Conservation (phyloP, 2,113 vertebrate species). For the Turnix velox region DNA sequence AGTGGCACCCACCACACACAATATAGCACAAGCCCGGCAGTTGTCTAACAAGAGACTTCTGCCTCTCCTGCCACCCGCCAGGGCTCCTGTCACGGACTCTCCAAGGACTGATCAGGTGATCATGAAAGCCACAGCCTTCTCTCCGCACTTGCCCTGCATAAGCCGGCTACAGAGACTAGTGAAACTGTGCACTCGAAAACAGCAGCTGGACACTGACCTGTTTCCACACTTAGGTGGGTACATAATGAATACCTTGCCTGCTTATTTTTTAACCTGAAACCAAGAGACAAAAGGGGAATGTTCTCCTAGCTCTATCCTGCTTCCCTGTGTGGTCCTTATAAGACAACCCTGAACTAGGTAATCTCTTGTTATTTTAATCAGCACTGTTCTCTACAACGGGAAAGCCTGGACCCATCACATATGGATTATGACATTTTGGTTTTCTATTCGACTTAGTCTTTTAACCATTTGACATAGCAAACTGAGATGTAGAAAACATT, state of each 20-base stretch:
- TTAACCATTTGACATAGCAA: neutral
- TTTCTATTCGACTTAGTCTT: neutral
- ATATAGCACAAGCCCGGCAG: conserved; percentile 83
- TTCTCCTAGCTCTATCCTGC: neutral
- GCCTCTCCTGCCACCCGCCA: conserved; percentile 74
- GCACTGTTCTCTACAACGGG: neutral
- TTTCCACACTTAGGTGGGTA: conserved; percentile 94
- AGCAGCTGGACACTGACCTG: conserved; percentile 88
- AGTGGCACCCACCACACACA: conserved; percentile 80
- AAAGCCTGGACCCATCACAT: neutral
- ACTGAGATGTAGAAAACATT: neutral
- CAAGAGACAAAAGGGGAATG: neutral
- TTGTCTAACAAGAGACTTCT: conserved; percentile 83
- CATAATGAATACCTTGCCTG: neutral
- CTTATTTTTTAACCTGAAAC: neutral
- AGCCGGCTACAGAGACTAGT: conserved; percentile 93
- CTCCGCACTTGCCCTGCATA: conserved; percentile 86
- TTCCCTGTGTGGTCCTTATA: neutral
- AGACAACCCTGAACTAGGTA: neutral
- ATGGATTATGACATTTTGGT: neutral
- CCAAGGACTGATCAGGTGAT: conserved; percentile 83
- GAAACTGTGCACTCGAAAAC: conserved; percentile 90
- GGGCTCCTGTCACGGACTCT: conserved; percentile 66
- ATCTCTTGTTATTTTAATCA: neutral
- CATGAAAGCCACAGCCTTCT: conserved; percentile 89